Evolutionary conservation across 1,140 invertebrate genomes (phyloP).

Genomic region (Plodia interpunctella): DNA sequence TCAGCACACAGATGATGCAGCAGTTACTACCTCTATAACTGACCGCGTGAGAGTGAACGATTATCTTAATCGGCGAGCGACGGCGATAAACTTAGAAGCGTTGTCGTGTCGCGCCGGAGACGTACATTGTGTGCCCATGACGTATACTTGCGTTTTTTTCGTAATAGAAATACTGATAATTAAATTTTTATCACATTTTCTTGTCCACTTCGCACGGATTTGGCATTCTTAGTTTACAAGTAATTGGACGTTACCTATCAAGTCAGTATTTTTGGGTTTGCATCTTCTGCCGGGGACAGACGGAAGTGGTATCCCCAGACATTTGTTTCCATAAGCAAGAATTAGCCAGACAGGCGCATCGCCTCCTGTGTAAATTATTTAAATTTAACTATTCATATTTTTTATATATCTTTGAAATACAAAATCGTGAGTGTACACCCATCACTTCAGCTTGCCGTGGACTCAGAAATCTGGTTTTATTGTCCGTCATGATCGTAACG

Average conservation of each 20-base stretch:
- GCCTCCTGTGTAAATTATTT: too few species aligned
- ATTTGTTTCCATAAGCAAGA: too few species aligned
- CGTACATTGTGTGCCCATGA: not conserved
- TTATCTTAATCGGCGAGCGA: slow-evolving; percentile 1
- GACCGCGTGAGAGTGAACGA: not conserved
- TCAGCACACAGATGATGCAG: not conserved
- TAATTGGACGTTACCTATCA: too few species aligned
- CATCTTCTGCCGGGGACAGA: too few species aligned
- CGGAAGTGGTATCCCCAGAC: too few species aligned
- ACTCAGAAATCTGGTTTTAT: slow-evolving; percentile 6
- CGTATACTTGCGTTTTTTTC: not conserved
- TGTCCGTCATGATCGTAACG: slow-evolving; percentile 5
- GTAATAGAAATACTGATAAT: too few species aligned
- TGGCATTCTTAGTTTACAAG: too few species aligned
- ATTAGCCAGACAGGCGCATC: too few species aligned
- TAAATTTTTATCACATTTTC: not conserved
- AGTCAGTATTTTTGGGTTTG: too few species aligned
- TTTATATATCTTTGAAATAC: too few species aligned
- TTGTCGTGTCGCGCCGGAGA: not conserved
- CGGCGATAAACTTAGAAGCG: slow-evolving; percentile 10
- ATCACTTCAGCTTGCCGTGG: not conserved
- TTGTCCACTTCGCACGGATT: not conserved
- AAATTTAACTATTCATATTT: too few species aligned
- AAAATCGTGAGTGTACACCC: too few species aligned
- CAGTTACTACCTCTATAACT: not conserved